A percentile compares a stretch with the other conserved stretches of the same genome.
phyloP scores from a whole-genome alignment of 2,113 vertebrate genomes.

The Amia ocellicauda region DNA sequence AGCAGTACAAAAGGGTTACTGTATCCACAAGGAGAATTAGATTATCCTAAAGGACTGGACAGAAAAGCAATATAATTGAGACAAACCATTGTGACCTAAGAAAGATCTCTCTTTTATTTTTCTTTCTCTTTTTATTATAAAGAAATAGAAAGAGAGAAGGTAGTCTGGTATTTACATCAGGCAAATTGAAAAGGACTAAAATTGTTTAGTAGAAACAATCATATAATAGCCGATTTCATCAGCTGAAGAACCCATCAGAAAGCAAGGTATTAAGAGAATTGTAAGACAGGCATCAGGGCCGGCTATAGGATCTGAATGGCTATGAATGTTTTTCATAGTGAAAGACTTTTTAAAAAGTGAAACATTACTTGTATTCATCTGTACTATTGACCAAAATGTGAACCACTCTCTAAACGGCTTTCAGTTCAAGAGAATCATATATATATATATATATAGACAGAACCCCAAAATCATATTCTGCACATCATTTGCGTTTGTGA shows the following conservation, averaged over 20 bases:
- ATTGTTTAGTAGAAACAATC: conserved; percentile 32
- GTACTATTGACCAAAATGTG: no score
- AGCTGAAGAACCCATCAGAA: conserved; percentile 30
- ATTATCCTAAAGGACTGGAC: conserved; percentile 75
- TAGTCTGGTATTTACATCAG: conserved; percentile 43
- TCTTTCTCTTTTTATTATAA: conserved; percentile 9
- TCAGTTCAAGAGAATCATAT: no score
- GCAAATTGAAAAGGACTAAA: conserved; percentile 57
- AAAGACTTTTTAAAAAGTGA: conserved; percentile 5
- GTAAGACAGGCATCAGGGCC: not conserved
- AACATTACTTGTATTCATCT: not conserved
- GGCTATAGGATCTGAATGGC: not conserved
- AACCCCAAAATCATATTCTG: no score
- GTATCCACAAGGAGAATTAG: conserved; percentile 74
- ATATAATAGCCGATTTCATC: conserved; percentile 38
- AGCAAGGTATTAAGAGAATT: not conserved
- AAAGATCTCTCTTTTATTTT: conserved; percentile 36
- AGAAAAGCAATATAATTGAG: conserved; percentile 72
- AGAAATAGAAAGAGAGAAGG: conserved; percentile 25
- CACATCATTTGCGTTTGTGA: no score
- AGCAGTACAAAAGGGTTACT: conserved; percentile 75
- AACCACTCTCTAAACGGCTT: no score
- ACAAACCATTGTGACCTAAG: conserved; percentile 62
- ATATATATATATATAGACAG: conserved; percentile 5
- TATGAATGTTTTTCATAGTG: not conserved